Evolutionary conservation across 2,888 invertebrate genomes (phyloP).

Genomic region (Aproaerema taeniolella): DNA sequence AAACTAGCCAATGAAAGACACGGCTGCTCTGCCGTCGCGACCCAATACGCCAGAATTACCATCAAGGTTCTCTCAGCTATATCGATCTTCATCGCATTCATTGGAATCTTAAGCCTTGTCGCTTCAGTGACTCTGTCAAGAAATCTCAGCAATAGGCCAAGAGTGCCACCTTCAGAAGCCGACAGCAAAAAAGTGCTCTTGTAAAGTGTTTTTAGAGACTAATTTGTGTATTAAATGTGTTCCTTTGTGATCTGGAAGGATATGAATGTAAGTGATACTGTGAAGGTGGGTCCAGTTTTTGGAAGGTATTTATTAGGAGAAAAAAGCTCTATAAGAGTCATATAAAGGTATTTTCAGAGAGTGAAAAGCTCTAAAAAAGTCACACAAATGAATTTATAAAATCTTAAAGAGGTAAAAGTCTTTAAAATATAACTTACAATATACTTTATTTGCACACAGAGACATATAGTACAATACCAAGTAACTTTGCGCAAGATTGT

Average conservation of each 20-base stretch:
- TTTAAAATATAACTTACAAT: too few relatives aligned
- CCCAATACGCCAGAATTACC: conserved; percentile 50
- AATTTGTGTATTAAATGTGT: conserved; percentile 19
- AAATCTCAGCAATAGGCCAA: conserved; percentile 37
- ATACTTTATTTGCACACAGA: too few relatives aligned
- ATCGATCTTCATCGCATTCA: conserved; percentile 44
- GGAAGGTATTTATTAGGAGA: too few relatives aligned
- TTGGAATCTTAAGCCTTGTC: conserved; percentile 42
- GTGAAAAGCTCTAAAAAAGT: too few relatives aligned
- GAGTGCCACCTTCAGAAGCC: conserved; percentile 18
- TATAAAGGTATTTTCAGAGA: too few relatives aligned
- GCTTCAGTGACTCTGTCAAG: conserved; percentile 40
- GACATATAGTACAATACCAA: too few relatives aligned
- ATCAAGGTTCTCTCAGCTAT: conserved; percentile 48
- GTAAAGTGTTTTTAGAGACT: conserved; percentile 25
- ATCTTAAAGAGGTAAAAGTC: too few relatives aligned
- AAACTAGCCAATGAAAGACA: conserved; percentile 62
- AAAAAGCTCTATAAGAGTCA: neutral
- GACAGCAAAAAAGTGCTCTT: conserved; percentile 58
- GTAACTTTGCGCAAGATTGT: too few relatives aligned
- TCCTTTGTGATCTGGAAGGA: conserved; percentile 9
- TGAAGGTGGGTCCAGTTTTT: conserved; percentile 3
- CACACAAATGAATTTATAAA: too few relatives aligned
- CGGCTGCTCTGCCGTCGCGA: conserved; percentile 55
- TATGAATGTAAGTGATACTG: conserved; percentile 3